Evolutionary conservation across 2,797 vertebrate species (phyloP), one percentile per base, ranked within the genome.

Genomic region (Peromyscus melanophrys): DNA sequence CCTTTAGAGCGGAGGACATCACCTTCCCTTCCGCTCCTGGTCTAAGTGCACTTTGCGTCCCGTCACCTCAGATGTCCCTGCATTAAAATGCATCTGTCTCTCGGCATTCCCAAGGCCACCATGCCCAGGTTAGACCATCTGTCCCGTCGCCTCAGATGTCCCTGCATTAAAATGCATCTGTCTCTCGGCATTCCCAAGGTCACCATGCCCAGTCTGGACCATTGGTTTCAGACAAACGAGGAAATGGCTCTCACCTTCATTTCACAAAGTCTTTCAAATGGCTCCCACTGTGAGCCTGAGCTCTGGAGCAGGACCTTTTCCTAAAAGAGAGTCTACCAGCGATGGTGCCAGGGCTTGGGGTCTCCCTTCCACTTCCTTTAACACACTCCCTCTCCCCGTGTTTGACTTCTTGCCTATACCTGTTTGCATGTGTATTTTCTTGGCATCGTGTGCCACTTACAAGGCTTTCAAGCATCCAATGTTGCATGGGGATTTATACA

Each of bases 221-320:
- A 34, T 63, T 86, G 34, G 40, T 31, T 61, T 37, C n/a, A 11
- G 77, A 1, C 59, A 23, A 92, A 40, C 27, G 84, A 89, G 4
- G 57, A 86, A 86, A 92, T 63, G 55, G 81, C 55, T 49, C 19
- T 71, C 76, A 73, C n/a, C n/a, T 95, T 94, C 40, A 77, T 73
- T 87, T 94, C 92, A 90, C 61, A 96, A 89, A 89, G 4, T 67
- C 23, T 92, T 84, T 90, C 75, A 76, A 83, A n/a, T 81, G 69
- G n/a, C 31, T 73, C 27, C 25, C 77, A 8, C 8, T 59, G 77
- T 55, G 29, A 94, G 34, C 17, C 40, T 46, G 12, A 63, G 46
- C 40, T 9, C 55, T n/a, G 46, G n/a, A 57, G 31, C 2, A 6
- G 49, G 89, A n/a, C 31, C 40, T 69, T 43, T 95, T 31, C 63